Evolutionary conservation across 35 echinoderm and acorn worm species (phyloP), one percentile per base, ranked within the genome.

Genomic region (Diadema setosum): DNA sequence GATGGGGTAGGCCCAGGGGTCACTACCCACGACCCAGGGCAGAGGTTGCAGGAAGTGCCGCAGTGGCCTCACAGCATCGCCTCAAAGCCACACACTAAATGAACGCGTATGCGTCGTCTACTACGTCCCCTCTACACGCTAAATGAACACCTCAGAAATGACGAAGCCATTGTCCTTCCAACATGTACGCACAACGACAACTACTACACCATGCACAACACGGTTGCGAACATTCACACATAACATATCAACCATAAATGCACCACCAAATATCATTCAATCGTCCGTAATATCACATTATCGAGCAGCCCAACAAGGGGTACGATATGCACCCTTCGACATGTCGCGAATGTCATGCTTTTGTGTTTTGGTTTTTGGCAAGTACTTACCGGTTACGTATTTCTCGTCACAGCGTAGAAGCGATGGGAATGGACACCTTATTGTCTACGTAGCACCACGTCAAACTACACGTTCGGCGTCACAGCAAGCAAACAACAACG

Each of bases 341-440:
- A 70, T 73, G 60, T 87, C 41, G 50, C 32, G 85, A 74, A 48
- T 73, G 85, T 70, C 85, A 87, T 65, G 85, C 85, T 87, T 87
- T 87, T 65, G 64, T 87, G 85, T 87, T 87, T 87, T 87, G 85
- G 85, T 70, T 73, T 70, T 70, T 65, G 69, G 85, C 27, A 70
- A 76, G 88, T 90, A 90, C 88, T 90, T 90, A 90, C 88, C 88
- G 27, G 80, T 84, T 84, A 89, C 87, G 87, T 90, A 90, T 90
- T 90, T 90, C 88, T 90, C 88, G 88, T 90, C 88, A 90, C 88
- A 83, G 58, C 80, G 80, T 42, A 57, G 81, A 83, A 81, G 88
- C 88, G 81, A 90, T 84, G 80, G 88, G 87, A 90, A 90, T 90
- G 88, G 88, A 90, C 88, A 69, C 88, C 88, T 82, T 33, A 46